These are phyloP conservation scores for Drosophila kanekoi DNA, from an alignment of 2,888 invertebrate genomes.

Conservation along the genomic window DNA sequence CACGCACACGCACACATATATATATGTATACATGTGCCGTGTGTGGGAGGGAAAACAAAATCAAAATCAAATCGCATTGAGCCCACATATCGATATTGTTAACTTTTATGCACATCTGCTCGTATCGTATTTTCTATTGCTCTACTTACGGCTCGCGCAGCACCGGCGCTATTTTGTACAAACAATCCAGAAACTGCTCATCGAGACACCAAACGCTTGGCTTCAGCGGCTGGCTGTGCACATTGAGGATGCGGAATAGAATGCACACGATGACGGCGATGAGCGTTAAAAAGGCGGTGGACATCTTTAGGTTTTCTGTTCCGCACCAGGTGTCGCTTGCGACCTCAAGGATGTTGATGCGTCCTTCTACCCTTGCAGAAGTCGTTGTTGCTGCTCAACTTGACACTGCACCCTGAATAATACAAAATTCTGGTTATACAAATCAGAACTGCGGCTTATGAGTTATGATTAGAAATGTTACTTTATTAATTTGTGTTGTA, in stretches of 20 bases:
- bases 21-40: background rate
- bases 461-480: background rate
- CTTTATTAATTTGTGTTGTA: constrained; percentile 5
- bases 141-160: constrained; percentile 93
- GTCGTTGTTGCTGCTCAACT: constrained; percentile 4
- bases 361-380: constrained; percentile 25
- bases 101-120: background rate
- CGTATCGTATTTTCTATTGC: constrained; percentile 4
- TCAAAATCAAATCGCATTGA: constrained; percentile 16
- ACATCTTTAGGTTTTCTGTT: constrained; percentile 86
- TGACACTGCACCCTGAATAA: constrained; percentile 2
- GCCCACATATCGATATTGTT: constrained; percentile 14
- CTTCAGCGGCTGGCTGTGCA: constrained; percentile 92
- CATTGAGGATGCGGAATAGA: constrained; percentile 93
- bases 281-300: constrained; percentile 92
- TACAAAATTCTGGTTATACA: background rate
- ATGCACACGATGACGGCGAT: constrained; percentile 93
- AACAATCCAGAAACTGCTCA: constrained; percentile 90
- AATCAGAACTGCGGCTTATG: background rate
- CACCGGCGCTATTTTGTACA: constrained; percentile 92
- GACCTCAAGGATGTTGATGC: constrained; percentile 15
- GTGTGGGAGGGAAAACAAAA: constrained; percentile 35
- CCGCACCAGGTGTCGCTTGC: constrained; percentile 31
- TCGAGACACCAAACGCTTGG: constrained; percentile 92
- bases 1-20: constrained; percentile 5